phyloP scores from a whole-genome alignment of 2,113 vertebrate genomes.

The Ramphastos sulfuratus region DNA sequence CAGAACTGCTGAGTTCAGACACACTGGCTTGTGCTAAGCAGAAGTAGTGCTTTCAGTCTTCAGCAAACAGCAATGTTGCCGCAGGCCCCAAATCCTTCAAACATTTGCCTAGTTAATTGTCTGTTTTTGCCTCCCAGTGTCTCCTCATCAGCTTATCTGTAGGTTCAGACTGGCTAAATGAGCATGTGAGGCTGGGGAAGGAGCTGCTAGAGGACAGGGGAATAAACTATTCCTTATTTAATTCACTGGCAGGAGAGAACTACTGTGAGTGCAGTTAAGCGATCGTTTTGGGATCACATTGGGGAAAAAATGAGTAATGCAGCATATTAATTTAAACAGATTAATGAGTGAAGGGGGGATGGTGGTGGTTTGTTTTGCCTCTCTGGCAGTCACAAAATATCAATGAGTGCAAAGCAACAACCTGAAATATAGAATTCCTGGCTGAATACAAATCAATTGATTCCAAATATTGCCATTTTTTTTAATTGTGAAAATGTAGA shows the following conservation, averaged over 20 bases:
- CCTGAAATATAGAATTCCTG: neutral
- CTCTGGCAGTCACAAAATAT: neutral
- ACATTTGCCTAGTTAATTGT: slow-evolving; percentile 73
- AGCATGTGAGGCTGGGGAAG: slow-evolving; percentile 43
- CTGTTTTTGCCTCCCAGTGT: slow-evolving; percentile 60
- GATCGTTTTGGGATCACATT: slow-evolving; percentile 22
- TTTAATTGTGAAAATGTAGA: neutral
- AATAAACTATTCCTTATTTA: neutral
- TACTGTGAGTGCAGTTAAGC: neutral
- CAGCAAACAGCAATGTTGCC: slow-evolving; percentile 72
- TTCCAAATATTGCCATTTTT: neutral
- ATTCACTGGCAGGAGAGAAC: slow-evolving; percentile 59
- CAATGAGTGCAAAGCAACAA: neutral
- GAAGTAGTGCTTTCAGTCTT: slow-evolving; percentile 62
- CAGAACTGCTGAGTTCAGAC: slow-evolving; percentile 50
- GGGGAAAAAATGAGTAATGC: slow-evolving; percentile 41
- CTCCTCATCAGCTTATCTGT: slow-evolving; percentile 55
- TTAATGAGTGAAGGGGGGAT: neutral
- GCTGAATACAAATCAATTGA: neutral
- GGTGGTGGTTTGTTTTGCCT: neutral
- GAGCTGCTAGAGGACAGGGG: slow-evolving; percentile 12
- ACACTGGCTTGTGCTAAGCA: slow-evolving; percentile 36
- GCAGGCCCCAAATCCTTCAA: slow-evolving; percentile 69
- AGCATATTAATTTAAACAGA: slow-evolving; percentile 32
- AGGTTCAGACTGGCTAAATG: slow-evolving; percentile 42